These are phyloP conservation scores for Drosophila robusta DNA, from an alignment of 2,888 invertebrate genomes.

Conservation along the genomic window DNA sequence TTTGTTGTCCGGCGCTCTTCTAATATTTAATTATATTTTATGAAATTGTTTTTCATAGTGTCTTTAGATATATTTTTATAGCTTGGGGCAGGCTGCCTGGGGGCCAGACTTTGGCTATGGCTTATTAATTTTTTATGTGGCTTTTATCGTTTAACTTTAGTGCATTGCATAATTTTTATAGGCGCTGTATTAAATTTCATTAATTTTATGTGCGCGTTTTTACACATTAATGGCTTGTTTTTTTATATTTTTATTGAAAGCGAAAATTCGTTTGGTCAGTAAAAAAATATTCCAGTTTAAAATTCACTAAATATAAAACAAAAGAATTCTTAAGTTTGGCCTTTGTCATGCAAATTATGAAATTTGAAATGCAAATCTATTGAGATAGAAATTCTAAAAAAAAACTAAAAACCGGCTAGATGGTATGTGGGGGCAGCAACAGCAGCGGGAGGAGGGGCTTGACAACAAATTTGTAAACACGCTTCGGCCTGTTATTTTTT, in stretches of 20 bases:
- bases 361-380: slow-evolving; percentile 63
- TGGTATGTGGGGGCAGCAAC: not conserved
- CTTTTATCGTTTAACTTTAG: not conserved
- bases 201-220: slow-evolving; percentile 16
- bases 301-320: slow-evolving; percentile 23
- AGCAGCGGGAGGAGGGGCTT: not conserved
- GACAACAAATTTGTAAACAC: slow-evolving; percentile 50
- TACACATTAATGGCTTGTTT: slow-evolving; percentile 1
- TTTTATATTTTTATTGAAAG: slow-evolving; percentile 40
- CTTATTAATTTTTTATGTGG: slow-evolving; percentile 17
- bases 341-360: slow-evolving; percentile 69
- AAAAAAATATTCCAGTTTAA: slow-evolving; percentile 32
- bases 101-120: not conserved
- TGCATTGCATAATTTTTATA: slow-evolving; percentile 36
- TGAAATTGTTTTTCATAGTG: slow-evolving; percentile 7
- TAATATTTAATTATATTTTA: slow-evolving; percentile 8
- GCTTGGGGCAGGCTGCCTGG: not conserved
- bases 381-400: slow-evolving; percentile 44
- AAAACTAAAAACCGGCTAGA: slow-evolving; percentile 30
- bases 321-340: slow-evolving; percentile 21
- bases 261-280: slow-evolving; percentile 35
- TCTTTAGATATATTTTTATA: slow-evolving; percentile 1
- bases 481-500: slow-evolving; percentile 26
- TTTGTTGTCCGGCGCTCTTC: slow-evolving; percentile 2
- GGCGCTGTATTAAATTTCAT: slow-evolving; percentile 6